phyloP scores from a whole-genome alignment of 2,797 vertebrate genomes.

The Melanotaenia nigrans region DNA sequence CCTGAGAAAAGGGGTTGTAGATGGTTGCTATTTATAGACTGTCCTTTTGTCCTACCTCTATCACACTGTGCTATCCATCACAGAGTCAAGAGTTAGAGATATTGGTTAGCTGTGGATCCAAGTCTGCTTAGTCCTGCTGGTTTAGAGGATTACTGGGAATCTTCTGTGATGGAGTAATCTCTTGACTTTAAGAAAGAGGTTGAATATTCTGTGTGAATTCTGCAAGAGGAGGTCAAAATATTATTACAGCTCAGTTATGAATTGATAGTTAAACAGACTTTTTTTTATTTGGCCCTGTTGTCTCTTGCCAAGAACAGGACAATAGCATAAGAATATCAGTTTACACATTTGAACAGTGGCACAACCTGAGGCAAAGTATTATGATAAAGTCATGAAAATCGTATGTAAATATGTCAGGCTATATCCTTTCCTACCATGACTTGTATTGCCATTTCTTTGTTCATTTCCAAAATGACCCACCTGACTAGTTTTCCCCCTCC shows the following conservation, averaged over 20 bases:
- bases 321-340: constrained; percentile 54
- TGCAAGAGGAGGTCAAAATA: constrained; percentile 47
- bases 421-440: constrained; percentile 50
- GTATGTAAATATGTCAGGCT: constrained; percentile 58
- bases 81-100: constrained; percentile 63
- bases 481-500: constrained; percentile 42
- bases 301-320: constrained; percentile 41
- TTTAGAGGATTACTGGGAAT: constrained; percentile 49
- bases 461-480: constrained; percentile 63
- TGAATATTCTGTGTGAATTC: constrained; percentile 45
- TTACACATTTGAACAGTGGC: constrained; percentile 62
- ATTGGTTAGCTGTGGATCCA: constrained; percentile 52
- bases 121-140: constrained; percentile 52
- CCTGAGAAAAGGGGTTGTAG: constrained; percentile 54
- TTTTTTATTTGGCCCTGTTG: constrained; percentile 27
- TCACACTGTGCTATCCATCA: constrained; percentile 75
- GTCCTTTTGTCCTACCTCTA: constrained; percentile 80
- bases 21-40: constrained; percentile 75
- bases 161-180: constrained; percentile 30
- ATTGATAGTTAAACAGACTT: constrained; percentile 53
- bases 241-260: constrained; percentile 62
- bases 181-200: constrained; percentile 31
- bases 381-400: constrained; percentile 58
- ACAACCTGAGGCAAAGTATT: constrained; percentile 52
- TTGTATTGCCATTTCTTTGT: constrained; percentile 67